Conservation (phyloP, 2,113 vertebrate genomes). For the Xiphophorus couchianus region DNA sequence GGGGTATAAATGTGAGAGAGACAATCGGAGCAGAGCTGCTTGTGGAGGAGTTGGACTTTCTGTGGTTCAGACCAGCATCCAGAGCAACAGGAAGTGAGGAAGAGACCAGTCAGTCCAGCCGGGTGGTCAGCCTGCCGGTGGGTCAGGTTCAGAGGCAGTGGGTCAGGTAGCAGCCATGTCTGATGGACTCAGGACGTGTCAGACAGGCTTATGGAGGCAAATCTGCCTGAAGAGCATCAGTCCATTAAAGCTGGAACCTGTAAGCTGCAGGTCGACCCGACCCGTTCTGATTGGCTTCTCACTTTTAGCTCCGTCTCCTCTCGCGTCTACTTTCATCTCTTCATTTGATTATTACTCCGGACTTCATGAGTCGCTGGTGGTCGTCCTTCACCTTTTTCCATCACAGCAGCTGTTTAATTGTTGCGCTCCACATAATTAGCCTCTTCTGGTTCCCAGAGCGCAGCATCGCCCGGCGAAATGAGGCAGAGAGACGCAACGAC, state of each 20-base stretch:
- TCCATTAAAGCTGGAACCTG: conserved; percentile 43
- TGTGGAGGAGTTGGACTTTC: not conserved
- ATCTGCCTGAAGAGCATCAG: conserved; percentile 31
- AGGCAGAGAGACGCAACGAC: not conserved
- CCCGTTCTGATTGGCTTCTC: conserved; percentile 13
- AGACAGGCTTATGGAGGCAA: conserved; percentile 29
- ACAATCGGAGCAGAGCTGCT: no score
- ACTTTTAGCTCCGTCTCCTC: not conserved
- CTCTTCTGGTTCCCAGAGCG: not conserved
- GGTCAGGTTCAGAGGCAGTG: not conserved
- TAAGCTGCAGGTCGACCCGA: not conserved
- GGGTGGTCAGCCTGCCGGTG: no score
- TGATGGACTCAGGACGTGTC: conserved; percentile 43
- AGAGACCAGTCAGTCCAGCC: no score
- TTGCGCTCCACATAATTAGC: not conserved
- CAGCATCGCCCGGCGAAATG: not conserved
- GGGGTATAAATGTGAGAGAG: no score
- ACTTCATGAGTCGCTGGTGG: not conserved
- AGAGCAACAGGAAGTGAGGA: not conserved
- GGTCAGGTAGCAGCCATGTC: not conserved
- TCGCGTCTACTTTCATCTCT: not conserved
- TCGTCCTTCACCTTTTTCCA: not conserved
- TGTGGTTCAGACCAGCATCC: not conserved
- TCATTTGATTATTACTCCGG: no score
- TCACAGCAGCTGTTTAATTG: not conserved